phyloP scores from a whole-genome alignment of 2,888 invertebrate species.

The Phaedon cochleariae region DNA sequence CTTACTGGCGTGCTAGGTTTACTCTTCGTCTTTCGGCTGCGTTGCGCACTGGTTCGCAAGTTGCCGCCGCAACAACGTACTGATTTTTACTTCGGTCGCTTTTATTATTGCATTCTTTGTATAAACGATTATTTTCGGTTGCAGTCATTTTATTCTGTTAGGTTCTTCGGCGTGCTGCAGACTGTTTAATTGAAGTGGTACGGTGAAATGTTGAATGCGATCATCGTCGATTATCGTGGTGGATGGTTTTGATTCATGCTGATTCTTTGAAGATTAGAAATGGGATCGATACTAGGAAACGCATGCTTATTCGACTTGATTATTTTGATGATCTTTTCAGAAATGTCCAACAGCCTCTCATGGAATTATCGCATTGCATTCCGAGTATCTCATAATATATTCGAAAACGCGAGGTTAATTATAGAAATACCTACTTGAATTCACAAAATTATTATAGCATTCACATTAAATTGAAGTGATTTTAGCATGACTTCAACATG shows the following conservation, averaged over 20 bases:
- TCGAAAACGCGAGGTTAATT: too few species aligned
- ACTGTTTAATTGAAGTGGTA: not conserved
- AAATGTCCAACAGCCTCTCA: too few species aligned
- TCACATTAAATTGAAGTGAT: too few species aligned
- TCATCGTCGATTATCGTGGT: not conserved
- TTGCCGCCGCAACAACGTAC: slow-evolving; percentile 61
- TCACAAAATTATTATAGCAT: too few species aligned
- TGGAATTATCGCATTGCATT: too few species aligned
- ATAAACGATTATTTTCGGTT: slow-evolving; percentile 39
- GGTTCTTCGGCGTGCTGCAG: not conserved
- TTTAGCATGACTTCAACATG: too few species aligned
- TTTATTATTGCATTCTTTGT: slow-evolving; percentile 47
- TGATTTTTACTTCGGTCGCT: slow-evolving; percentile 57
- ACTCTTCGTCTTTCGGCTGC: slow-evolving; percentile 37
- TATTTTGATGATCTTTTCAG: too few species aligned
- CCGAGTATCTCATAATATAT: too few species aligned
- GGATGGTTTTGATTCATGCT: not conserved
- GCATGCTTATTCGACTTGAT: too few species aligned
- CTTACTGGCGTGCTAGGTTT: not conserved
- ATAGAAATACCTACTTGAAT: too few species aligned
- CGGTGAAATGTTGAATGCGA: not conserved
- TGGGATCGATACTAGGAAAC: too few species aligned
- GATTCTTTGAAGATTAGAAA: too few species aligned
- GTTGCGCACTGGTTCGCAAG: slow-evolving; percentile 62
- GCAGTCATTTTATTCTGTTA: slow-evolving; percentile 23